Conservation (phyloP, 2,888 invertebrate genomes). For the Cantharis rufa region DNA sequence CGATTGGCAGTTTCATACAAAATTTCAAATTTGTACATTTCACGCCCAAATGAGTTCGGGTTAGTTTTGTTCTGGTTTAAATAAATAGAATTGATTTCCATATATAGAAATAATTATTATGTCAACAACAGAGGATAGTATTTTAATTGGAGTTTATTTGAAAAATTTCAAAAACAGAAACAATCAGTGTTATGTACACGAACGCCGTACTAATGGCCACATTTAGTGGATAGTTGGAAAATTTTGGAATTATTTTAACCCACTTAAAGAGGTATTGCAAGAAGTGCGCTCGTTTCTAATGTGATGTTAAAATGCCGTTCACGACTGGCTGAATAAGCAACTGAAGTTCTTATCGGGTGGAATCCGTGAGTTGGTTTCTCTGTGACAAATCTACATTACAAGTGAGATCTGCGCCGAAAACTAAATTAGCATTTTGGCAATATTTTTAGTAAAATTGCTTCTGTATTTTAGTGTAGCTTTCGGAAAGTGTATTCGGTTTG, state of each 20-base stretch:
- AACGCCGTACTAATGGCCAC: neutral
- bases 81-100: constrained; percentile 10
- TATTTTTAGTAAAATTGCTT: neutral
- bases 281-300: neutral
- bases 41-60: constrained; percentile 6
- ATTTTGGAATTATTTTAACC: neutral
- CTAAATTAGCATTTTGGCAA: neutral
- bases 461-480: neutral
- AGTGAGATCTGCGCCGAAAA: neutral
- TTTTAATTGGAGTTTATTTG: neutral
- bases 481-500: neutral
- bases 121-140: neutral
- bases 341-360: neutral
- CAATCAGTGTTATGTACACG: neutral
- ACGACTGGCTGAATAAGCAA: neutral
- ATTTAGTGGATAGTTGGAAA: neutral
- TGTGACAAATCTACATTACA: neutral
- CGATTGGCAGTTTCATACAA: constrained; percentile 28
- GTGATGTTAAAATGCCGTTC: neutral
- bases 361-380: neutral
- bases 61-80: constrained; percentile 9
- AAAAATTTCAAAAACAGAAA: neutral
- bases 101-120: neutral
- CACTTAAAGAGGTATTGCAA: neutral
- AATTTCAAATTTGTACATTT: constrained; percentile 27